phyloP scores from a whole-genome alignment of 2,113 vertebrate genomes.

The Brienomyrus brachyistius region DNA sequence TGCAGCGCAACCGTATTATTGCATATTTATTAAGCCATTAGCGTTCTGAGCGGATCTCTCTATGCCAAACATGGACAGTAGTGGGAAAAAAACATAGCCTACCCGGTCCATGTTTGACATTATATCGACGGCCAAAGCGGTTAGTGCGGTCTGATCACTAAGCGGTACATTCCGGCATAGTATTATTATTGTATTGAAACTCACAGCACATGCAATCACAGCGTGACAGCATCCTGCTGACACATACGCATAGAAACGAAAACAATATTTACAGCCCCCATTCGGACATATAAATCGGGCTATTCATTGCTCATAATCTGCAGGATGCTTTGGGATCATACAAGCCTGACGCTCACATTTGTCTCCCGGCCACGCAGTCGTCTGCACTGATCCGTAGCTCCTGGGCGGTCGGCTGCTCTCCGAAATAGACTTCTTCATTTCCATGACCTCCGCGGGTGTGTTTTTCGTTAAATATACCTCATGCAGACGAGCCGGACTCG shows the following conservation, averaged over 20 bases:
- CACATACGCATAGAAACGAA: neutral
- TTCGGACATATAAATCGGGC: neutral
- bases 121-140: neutral
- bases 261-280: neutral
- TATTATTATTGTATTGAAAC: neutral
- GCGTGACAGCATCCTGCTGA: neutral
- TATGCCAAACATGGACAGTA: neutral
- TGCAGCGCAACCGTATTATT: neutral
- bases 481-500: neutral
- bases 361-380: conserved; percentile 80
- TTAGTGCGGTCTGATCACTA: neutral
- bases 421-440: conserved; percentile 78
- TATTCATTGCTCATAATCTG: neutral
- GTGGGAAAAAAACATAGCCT: neutral
- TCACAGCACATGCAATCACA: neutral
- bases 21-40: neutral
- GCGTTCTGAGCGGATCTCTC: neutral
- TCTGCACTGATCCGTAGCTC: conserved; percentile 88
- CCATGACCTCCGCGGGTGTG: conserved; percentile 56
- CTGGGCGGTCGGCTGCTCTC: conserved; percentile 71
- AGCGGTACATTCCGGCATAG: neutral
- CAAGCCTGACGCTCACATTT: conserved; percentile 66
- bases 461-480: neutral
- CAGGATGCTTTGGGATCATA: neutral
- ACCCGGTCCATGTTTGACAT: neutral